phyloP scores from a whole-genome alignment of 2,888 invertebrate genomes.

The Microctonus brassicae region DNA sequence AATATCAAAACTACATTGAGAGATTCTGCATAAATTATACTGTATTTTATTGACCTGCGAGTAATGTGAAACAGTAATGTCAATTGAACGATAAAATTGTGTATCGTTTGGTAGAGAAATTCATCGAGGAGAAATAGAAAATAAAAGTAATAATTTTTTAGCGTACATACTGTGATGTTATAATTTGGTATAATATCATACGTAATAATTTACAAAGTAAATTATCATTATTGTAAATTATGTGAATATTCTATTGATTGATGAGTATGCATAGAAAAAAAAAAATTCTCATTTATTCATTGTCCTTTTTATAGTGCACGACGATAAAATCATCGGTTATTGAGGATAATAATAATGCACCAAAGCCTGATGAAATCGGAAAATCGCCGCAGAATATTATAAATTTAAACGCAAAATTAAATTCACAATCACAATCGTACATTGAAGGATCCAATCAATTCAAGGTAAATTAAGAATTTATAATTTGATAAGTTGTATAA shows the following conservation, averaged over 20 bases:
- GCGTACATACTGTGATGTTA: neutral
- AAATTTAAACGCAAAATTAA: constrained; percentile 9
- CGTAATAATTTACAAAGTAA: neutral
- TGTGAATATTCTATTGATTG: neutral
- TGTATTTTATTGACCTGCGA: constrained; percentile 20
- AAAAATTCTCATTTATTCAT: neutral
- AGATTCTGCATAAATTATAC: neutral
- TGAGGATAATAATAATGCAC: constrained; percentile 47
- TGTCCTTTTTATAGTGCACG: constrained; percentile 47
- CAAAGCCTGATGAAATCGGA: constrained; percentile 30
- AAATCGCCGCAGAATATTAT: neutral
- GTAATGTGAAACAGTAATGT: neutral
- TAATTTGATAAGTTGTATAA: too few species aligned
- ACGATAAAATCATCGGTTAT: constrained; percentile 45
- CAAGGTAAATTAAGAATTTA: constrained; percentile 3
- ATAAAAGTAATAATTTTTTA: neutral
- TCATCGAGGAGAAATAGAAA: neutral
- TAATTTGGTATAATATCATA: neutral
- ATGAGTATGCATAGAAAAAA: neutral
- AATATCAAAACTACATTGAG: neutral
- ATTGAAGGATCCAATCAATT: constrained; percentile 10
- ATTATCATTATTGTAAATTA: neutral
- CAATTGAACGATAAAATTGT: neutral
- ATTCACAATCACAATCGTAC: constrained; percentile 4
- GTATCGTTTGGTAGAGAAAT: neutral